A percentile compares a stretch with the other conserved stretches of the same genome.
Evolutionary conservation across 37 sponge, comb jelly and placozoan species (phyloP).

Genomic region (Aphrocallistes beatrix): DNA sequence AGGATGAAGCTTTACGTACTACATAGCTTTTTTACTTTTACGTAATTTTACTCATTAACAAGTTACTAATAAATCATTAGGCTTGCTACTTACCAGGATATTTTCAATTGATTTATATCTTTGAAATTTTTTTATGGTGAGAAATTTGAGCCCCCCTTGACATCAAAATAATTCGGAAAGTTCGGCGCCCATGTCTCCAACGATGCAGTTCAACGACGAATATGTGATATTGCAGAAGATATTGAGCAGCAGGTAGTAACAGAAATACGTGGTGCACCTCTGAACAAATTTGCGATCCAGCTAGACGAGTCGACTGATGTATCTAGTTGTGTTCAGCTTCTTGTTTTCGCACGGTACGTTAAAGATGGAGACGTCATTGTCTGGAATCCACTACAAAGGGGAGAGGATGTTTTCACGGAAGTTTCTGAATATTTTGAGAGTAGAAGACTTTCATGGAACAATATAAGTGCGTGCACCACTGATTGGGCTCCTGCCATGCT

Average conservation of each 20-base stretch:
- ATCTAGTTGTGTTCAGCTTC: constrained; percentile 11
- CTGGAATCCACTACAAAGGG: constrained; percentile 17
- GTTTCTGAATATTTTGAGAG: constrained; percentile 18
- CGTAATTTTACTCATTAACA: too few relatives aligned
- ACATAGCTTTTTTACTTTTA: too few relatives aligned
- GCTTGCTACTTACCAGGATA: too few relatives aligned
- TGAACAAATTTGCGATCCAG: constrained; percentile 20
- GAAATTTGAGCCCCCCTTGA: too few relatives aligned
- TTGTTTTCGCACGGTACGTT: constrained; percentile 19
- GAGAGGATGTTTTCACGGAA: constrained; percentile 17
- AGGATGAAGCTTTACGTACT: too few relatives aligned
- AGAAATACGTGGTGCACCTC: constrained; percentile 19
- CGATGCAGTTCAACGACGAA: constrained; percentile 13
- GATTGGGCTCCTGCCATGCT: constrained; percentile 18
- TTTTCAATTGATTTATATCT: too few relatives aligned
- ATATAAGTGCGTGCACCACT: constrained; percentile 17
- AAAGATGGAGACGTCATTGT: constrained; percentile 14
- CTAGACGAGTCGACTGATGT: constrained; percentile 20
- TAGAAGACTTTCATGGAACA: constrained; percentile 14
- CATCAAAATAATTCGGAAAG: too few relatives aligned
- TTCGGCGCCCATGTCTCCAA: too few relatives aligned
- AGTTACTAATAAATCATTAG: too few relatives aligned
- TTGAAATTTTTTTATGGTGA: too few relatives aligned
- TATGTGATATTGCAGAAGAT: constrained; percentile 20
- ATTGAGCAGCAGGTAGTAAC: constrained; percentile 19